phyloP scores from a whole-genome alignment of 2,888 invertebrate genomes.

The Hirtodrosophila duncani region DNA sequence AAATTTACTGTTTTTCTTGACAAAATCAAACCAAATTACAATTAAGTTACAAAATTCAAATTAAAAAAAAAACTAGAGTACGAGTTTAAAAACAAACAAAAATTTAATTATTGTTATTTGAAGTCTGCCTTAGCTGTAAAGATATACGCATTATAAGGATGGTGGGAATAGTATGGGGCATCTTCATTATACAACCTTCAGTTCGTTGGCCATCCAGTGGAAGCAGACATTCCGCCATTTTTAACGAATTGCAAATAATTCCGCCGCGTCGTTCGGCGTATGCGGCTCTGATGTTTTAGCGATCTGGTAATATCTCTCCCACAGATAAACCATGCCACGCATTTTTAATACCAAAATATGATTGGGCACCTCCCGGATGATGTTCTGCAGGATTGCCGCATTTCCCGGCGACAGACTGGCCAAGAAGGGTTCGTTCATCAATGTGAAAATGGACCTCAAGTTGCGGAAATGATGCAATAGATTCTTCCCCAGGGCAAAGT shows the following conservation, averaged over 20 bases:
- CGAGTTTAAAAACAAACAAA: background rate
- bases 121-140: slow-evolving; percentile 1
- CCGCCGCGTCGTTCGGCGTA: background rate
- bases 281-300: too few species aligned
- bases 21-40: too few species aligned
- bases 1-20: too few species aligned
- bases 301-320: slow-evolving; percentile 31
- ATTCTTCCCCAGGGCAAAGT: slow-evolving; percentile 25
- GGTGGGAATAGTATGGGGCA: too few species aligned
- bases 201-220: slow-evolving; percentile 49
- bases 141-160: too few species aligned
- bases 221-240: slow-evolving; percentile 40
- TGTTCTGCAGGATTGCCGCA: slow-evolving; percentile 26
- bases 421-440: slow-evolving; percentile 42
- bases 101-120: background rate
- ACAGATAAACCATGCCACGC: slow-evolving; percentile 41
- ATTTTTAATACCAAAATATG: slow-evolving; percentile 49
- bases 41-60: too few species aligned
- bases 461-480: slow-evolving; percentile 7
- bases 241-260: background rate
- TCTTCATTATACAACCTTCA: slow-evolving; percentile 40
- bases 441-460: slow-evolving; percentile 15
- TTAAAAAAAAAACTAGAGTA: background rate
- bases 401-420: slow-evolving; percentile 14
- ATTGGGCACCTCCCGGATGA: slow-evolving; percentile 43